phyloP scores from a whole-genome alignment of 2,113 vertebrate genomes.

The Ceyx margarethae region DNA sequence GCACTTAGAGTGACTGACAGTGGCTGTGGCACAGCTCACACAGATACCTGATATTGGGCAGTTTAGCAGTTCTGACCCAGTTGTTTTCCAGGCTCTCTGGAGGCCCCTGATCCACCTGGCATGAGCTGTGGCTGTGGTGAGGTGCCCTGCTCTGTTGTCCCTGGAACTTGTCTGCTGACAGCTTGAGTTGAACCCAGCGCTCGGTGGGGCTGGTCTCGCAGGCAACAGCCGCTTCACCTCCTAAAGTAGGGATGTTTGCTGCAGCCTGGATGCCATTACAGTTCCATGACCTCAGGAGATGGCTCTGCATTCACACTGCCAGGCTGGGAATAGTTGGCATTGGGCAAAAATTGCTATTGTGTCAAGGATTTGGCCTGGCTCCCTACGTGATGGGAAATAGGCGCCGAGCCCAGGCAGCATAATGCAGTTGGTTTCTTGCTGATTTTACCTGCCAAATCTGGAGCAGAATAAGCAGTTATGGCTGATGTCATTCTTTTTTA shows the following conservation, averaged over 20 bases:
- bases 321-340: conserved; percentile 59
- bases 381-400: conserved; percentile 57
- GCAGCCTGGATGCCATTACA: conserved; percentile 27
- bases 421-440: conserved; percentile 49
- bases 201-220: background rate
- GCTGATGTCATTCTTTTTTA: conserved; percentile 53
- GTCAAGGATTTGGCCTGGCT: conserved; percentile 55
- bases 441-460: conserved; percentile 63
- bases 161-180: background rate
- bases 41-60: background rate
- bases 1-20: background rate
- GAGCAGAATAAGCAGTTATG: conserved; percentile 33
- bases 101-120: background rate
- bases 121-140: background rate
- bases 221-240: background rate
- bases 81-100: background rate
- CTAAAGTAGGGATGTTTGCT: background rate
- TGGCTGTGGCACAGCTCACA: background rate
- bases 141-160: background rate
- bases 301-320: background rate
- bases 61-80: background rate
- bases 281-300: conserved; percentile 52
- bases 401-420: conserved; percentile 47
- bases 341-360: conserved; percentile 64
- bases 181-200: background rate